Conservation (phyloP, 2,888 invertebrate species). For the Flexamia atlantica region DNA sequence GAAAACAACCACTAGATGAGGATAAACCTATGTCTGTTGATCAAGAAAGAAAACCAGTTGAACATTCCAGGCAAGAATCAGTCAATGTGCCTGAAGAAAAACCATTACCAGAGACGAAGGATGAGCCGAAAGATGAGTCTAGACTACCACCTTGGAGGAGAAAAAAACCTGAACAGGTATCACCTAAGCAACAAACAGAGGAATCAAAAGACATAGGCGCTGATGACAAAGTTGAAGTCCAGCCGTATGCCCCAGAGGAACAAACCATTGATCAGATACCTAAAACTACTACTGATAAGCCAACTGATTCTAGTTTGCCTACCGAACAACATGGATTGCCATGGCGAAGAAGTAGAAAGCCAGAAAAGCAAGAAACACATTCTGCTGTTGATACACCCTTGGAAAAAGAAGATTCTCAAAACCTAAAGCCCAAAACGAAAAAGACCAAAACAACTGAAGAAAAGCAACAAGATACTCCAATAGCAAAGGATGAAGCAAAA, state of each 20-base stretch:
- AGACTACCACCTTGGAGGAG: conserved; percentile 54
- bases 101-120: not conserved
- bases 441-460: conserved; percentile 7
- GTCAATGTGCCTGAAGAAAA: not conserved
- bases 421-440: not conserved
- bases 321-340: not conserved
- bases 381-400: not conserved
- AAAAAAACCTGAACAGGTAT: not conserved
- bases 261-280: not conserved
- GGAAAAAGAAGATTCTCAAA: not conserved
- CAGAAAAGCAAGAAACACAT: conserved; percentile 4
- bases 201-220: not conserved
- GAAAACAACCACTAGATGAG: not conserved
- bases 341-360: conserved; percentile 13
- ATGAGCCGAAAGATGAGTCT: conserved; percentile 60
- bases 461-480: not conserved
- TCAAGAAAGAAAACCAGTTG: conserved; percentile 65
- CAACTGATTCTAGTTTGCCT: not conserved
- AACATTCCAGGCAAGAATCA: conserved; percentile 16
- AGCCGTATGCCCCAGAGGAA: not conserved
- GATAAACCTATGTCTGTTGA: conserved; percentile 63
- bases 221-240: not conserved
- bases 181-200: not conserved
- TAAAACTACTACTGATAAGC: conserved; percentile 16
- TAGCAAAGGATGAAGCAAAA: conserved; percentile 5